Percentiles rank a stretch among this genome's conserved stretches.
Conservation (phyloP, 2,888 invertebrate species). For the Athrips mouffetella region DNA sequence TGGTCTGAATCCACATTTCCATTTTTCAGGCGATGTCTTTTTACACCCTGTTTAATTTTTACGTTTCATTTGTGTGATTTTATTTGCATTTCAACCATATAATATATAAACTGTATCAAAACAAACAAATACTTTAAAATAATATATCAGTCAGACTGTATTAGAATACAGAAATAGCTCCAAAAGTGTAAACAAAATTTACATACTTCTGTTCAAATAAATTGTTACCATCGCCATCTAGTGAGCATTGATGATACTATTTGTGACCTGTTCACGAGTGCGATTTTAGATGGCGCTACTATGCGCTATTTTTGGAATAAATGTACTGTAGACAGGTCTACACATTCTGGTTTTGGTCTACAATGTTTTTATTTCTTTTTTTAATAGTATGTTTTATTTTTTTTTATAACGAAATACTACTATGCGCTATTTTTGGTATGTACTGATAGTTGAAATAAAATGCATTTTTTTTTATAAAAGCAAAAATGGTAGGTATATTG, state of each 20-base stretch:
- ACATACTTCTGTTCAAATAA: background rate
- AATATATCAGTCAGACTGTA: background rate
- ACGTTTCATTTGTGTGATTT: no score
- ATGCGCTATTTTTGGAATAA: background rate
- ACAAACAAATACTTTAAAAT: background rate
- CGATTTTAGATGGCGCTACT: conserved; percentile 1
- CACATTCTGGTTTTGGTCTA: background rate
- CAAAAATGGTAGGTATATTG: no score
- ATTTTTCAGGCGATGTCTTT: no score
- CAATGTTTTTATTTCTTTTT: background rate
- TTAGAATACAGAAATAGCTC: background rate
- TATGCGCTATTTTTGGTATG: no score
- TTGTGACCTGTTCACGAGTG: background rate
- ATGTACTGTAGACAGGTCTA: background rate
- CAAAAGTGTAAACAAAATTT: no score
- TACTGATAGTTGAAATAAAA: no score
- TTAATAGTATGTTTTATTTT: background rate
- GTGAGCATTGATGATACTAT: background rate
- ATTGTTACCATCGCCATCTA: conserved; percentile 1
- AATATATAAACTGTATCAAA: no score
- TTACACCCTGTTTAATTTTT: no score
- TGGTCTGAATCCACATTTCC: no score
- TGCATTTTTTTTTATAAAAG: no score
- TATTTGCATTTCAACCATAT: no score
- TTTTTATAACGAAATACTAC: no score